Percentiles rank a stretch among this genome's conserved stretches.
Conservation (phyloP, 2,113 vertebrate species). For the Lethenteron reissneri region DNA sequence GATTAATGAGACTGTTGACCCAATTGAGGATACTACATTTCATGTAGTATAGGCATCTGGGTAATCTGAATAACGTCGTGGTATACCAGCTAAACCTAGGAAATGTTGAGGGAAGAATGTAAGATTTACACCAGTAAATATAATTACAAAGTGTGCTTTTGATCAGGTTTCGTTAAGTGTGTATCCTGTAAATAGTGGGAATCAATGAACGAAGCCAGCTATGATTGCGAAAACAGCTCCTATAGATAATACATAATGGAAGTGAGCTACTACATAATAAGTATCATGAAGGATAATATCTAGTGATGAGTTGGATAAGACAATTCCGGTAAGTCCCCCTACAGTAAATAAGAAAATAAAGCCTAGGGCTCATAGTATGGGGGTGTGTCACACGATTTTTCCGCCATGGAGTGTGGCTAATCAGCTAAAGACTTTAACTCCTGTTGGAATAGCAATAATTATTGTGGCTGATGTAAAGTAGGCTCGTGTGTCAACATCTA, state of each 20-base stretch:
- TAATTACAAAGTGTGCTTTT: slow-evolving; percentile 10
- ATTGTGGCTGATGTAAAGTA: slow-evolving; percentile 20
- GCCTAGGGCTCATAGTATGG: slow-evolving; percentile 10
- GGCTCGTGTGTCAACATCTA: slow-evolving; percentile 16
- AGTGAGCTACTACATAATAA: slow-evolving; percentile 15
- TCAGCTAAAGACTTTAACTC: slow-evolving; percentile 13
- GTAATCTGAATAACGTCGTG: slow-evolving; percentile 13
- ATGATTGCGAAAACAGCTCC: slow-evolving; percentile 13
- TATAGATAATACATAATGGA: slow-evolving; percentile 13
- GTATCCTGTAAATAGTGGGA: slow-evolving; percentile 12
- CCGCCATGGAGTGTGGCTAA: slow-evolving; percentile 12
- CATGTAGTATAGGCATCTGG: slow-evolving; percentile 12
- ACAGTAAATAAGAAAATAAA: slow-evolving; percentile 16
- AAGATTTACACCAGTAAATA: slow-evolving; percentile 11
- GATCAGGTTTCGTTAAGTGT: slow-evolving; percentile 11
- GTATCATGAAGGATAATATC: slow-evolving; percentile 15
- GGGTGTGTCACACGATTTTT: slow-evolving; percentile 14
- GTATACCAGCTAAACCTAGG: slow-evolving; percentile 11
- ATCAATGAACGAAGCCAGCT: slow-evolving; percentile 10
- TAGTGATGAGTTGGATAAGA: slow-evolving; percentile 14
- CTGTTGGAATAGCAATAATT: slow-evolving; percentile 17
- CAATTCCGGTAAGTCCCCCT: slow-evolving; percentile 12
- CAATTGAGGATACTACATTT: slow-evolving; percentile 13
- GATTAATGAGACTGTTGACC: slow-evolving; percentile 9
- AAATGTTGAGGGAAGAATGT: slow-evolving; percentile 14